A percentile compares a stretch with the other conserved stretches of the same genome.
phyloP scores from a whole-genome alignment of 2,797 vertebrate genomes.

The Rhinogobio ventralis region DNA sequence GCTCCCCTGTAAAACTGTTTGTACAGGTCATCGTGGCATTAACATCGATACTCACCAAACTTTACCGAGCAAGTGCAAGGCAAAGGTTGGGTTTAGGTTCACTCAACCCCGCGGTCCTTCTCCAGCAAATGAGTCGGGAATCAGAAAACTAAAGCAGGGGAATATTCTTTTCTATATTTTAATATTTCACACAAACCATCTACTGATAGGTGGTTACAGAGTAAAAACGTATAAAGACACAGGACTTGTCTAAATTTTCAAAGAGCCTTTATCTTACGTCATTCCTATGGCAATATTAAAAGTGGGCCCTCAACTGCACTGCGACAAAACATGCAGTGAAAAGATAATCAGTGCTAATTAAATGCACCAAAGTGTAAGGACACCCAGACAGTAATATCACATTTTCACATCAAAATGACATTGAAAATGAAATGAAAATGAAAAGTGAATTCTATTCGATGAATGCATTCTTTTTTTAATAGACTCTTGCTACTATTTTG shows the following conservation, averaged over 20 bases:
- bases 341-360: not conserved
- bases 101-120: not conserved
- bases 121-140: not conserved
- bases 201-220: too few species aligned
- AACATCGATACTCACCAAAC: not conserved
- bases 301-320: conserved; percentile 1
- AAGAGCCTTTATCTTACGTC: not conserved
- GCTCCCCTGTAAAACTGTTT: not conserved
- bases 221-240: not conserved
- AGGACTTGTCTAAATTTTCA: not conserved
- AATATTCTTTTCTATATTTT: not conserved
- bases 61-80: conserved; percentile 54
- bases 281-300: not conserved
- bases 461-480: not conserved
- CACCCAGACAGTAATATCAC: not conserved
- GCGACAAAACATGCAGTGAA: conserved; percentile 14
- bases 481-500: not conserved
- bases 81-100: conserved; percentile 54
- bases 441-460: not conserved
- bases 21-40: conserved; percentile 6
- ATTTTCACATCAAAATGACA: not conserved
- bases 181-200: not conserved
- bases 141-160: not conserved
- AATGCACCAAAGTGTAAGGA: not conserved
- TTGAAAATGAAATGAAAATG: not conserved